These are phyloP conservation scores for Pocota personata DNA, from an alignment of 2,888 invertebrate species.

Conservation along the genomic window DNA sequence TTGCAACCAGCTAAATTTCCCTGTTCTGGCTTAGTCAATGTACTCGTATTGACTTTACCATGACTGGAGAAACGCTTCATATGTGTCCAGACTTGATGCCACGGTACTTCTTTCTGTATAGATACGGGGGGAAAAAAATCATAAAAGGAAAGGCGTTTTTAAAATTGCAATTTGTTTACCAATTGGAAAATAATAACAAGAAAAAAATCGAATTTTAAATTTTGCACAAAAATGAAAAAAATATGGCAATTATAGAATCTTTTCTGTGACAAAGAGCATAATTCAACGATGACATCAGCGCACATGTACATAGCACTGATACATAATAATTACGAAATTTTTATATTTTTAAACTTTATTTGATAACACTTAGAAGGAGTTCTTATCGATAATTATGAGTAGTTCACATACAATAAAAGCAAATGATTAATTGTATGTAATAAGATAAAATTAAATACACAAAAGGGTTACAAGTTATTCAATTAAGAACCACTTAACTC, in stretches of 20 bases:
- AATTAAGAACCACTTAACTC: slow-evolving; percentile 43
- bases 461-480: slow-evolving; percentile 41
- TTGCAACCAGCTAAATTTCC: slow-evolving; percentile 69
- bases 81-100: slow-evolving; percentile 82
- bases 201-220: neutral
- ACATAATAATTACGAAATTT: neutral
- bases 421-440: neutral
- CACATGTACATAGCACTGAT: neutral
- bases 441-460: slow-evolving; percentile 18
- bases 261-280: slow-evolving; percentile 7
- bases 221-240: slow-evolving; percentile 9
- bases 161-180: slow-evolving; percentile 35
- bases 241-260: neutral
- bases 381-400: slow-evolving; percentile 15
- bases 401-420: neutral
- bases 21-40: slow-evolving; percentile 77
- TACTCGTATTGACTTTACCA: slow-evolving; percentile 81
- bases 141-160: slow-evolving; percentile 42
- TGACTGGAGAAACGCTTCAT: slow-evolving; percentile 81
- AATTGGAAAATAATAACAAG: slow-evolving; percentile 44
- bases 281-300: slow-evolving; percentile 25
- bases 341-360: neutral
- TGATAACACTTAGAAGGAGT: neutral
- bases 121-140: slow-evolving; percentile 48
- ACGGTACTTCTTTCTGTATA: slow-evolving; percentile 80